phyloP scores from a whole-genome alignment of 2,888 invertebrate genomes.

The Oligia strigilis region DNA sequence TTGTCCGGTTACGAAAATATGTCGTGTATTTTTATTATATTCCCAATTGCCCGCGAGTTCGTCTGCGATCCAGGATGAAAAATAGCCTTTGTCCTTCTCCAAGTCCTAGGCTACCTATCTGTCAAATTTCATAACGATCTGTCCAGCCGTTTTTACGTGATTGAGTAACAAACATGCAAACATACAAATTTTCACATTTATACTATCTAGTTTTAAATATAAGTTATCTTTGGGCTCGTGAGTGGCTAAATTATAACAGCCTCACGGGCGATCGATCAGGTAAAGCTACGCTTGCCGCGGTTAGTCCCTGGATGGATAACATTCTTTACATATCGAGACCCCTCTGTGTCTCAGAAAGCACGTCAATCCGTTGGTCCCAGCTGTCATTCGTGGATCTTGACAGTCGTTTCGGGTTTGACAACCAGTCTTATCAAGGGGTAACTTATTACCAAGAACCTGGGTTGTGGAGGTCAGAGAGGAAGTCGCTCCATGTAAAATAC shows the following conservation, averaged over 20 bases:
- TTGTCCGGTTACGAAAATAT: not conserved
- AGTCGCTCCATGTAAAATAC: not conserved
- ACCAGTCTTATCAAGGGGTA: not conserved
- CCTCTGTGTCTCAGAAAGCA: not conserved
- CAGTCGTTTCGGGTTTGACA: not conserved
- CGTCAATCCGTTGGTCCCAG: not conserved
- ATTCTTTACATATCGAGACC: not conserved
- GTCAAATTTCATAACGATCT: not conserved
- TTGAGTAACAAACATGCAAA: not conserved
- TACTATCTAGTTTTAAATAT: not conserved
- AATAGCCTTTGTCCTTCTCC: not conserved
- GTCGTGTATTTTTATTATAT: not conserved
- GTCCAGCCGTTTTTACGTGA: not conserved
- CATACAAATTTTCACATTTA: not conserved
- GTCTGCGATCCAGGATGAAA: not conserved
- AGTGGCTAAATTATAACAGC: not conserved
- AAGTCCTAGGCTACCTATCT: not conserved
- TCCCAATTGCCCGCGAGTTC: too few relatives aligned
- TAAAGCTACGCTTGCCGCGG: not conserved
- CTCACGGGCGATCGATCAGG: not conserved
- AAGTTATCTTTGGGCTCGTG: not conserved
- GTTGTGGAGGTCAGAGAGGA: not conserved
- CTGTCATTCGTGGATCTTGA: not conserved
- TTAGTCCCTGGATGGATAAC: not conserved
- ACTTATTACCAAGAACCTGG: not conserved